A percentile compares a stretch with the other conserved stretches of the same genome.
phyloP scores from a whole-genome alignment of 2,888 invertebrate genomes.

The Ceratothoa steindachneri region DNA sequence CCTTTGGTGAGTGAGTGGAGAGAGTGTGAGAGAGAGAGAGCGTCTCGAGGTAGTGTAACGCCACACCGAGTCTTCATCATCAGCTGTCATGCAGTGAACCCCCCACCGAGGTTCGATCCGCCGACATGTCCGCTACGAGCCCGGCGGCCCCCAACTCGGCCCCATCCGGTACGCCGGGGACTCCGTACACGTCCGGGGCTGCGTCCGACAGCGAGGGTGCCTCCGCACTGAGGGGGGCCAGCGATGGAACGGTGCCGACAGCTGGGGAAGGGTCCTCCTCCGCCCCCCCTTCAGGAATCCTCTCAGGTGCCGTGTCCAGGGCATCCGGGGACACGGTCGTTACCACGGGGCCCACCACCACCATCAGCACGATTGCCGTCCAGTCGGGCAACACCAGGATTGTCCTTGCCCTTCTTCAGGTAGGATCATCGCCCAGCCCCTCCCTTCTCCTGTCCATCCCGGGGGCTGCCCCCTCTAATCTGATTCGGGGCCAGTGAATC shows the following conservation, averaged over 20 bases:
- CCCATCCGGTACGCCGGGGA: constrained; percentile 19
- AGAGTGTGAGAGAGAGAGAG: background rate
- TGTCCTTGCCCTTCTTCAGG: constrained; percentile 81
- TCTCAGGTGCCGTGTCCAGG: constrained; percentile 29
- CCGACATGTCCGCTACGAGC: constrained; percentile 4
- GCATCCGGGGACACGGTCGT: constrained; percentile 30
- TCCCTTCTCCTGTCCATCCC: background rate
- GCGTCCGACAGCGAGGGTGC: constrained; percentile 27
- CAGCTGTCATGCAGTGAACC: background rate
- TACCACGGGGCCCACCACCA: constrained; percentile 59
- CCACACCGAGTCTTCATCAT: background rate
- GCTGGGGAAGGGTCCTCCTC: constrained; percentile 18
- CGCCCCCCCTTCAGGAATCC: too few species aligned
- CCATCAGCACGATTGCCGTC: constrained; percentile 84
- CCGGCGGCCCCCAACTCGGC: too few species aligned
- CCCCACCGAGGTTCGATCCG: background rate
- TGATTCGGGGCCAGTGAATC: background rate
- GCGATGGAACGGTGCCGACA: too few species aligned
- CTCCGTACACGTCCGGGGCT: background rate
- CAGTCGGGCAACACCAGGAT: constrained; percentile 80
- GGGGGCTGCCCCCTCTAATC: background rate
- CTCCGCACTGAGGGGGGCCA: background rate
- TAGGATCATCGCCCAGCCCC: too few species aligned
- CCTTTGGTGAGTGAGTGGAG: background rate
- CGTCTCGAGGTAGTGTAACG: background rate